Conservation (phyloP, 2,113 vertebrate species). For the Nymphicus hollandicus region DNA sequence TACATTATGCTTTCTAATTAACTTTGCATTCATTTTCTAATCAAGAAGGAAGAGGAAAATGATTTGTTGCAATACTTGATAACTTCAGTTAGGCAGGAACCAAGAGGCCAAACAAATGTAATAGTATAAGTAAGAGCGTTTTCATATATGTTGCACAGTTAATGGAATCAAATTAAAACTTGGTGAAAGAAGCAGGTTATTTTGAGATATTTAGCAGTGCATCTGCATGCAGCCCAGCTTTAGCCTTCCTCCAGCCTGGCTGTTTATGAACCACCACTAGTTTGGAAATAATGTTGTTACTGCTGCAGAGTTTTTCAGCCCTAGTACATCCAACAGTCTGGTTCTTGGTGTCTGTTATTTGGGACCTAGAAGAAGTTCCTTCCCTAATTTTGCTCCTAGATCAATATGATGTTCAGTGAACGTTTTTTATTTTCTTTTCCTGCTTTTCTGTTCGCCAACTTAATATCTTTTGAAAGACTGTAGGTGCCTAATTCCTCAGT, state of each 20-base stretch:
- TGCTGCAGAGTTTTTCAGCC: not conserved
- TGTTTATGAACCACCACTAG: not conserved
- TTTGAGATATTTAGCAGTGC: not conserved
- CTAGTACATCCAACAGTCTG: not conserved
- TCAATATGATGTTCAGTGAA: not conserved
- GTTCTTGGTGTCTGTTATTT: not conserved
- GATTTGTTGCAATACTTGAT: not conserved
- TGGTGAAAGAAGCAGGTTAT: not conserved
- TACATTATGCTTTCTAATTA: conserved; percentile 22
- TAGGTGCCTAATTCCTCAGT: not conserved
- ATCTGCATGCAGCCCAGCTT: not conserved
- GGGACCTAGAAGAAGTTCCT: not conserved
- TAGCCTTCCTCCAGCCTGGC: not conserved
- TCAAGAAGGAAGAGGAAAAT: conserved; percentile 11
- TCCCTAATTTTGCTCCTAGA: not conserved
- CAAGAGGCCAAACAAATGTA: not conserved
- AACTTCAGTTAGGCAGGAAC: conserved; percentile 21
- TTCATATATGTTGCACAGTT: not conserved
- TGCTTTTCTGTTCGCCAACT: not conserved
- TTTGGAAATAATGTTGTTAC: not conserved
- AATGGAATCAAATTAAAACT: not conserved
- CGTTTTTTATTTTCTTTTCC: not conserved
- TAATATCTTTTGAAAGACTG: not conserved
- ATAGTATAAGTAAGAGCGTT: not conserved
- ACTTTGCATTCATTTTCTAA: conserved; percentile 58